These are phyloP conservation scores for Palloptera scutellata DNA, from an alignment of 2,888 invertebrate genomes.

Conservation along the genomic window DNA sequence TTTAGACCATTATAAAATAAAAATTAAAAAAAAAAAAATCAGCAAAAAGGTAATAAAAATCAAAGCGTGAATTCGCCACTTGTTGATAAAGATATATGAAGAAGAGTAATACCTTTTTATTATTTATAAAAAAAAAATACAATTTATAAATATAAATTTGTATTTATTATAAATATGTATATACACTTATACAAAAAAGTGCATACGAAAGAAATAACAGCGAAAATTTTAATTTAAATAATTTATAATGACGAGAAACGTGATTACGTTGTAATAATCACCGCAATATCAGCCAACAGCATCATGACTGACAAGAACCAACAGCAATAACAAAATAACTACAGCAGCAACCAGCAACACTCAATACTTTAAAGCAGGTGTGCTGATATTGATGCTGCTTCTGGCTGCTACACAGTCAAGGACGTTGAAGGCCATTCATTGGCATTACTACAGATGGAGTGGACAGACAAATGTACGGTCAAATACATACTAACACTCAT, in stretches of 20 bases:
- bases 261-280: conserved; percentile 30
- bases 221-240: conserved; percentile 26
- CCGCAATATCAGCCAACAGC: conserved; percentile 13
- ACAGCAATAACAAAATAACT: conserved; percentile 8
- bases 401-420: conserved; percentile 35
- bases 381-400: background rate
- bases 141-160: conserved; percentile 5
- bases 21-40: background rate
- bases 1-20: conserved; percentile 5
- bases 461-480: no score
- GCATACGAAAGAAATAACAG: background rate
- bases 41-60: background rate
- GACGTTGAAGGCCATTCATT: conserved; percentile 46
- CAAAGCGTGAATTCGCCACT: conserved; percentile 3
- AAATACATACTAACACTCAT: no score
- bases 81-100: background rate
- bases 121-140: conserved; percentile 5
- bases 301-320: background rate
- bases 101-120: conserved; percentile 13
- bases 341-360: background rate
- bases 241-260: conserved; percentile 29
- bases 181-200: background rate
- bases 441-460: conserved; percentile 27
- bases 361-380: background rate
- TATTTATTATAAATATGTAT: background rate